Evolutionary conservation across 35 echinoderm and acorn worm genomes (phyloP).

Genomic region (Apostichopus californicus): DNA sequence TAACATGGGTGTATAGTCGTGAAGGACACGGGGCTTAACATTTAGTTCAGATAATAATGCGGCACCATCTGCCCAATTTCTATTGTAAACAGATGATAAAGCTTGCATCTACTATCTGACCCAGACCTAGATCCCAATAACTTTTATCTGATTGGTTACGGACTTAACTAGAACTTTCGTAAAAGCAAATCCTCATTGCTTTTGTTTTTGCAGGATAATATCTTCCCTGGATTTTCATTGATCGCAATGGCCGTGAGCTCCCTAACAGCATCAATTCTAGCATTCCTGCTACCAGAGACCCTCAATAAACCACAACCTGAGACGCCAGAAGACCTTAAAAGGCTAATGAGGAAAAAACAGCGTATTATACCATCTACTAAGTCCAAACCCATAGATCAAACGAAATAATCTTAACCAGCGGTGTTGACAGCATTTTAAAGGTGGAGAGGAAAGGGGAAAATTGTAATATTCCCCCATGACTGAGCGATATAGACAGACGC

Average conservation of each 20-base stretch:
- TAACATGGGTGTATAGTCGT: too few relatives aligned
- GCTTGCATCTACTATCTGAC: too few relatives aligned
- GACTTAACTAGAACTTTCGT: too few relatives aligned
- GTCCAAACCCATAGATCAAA: not conserved
- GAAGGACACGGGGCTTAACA: too few relatives aligned
- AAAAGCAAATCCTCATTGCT: too few relatives aligned
- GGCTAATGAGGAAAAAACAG: constrained; percentile 10
- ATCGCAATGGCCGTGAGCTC: not conserved
- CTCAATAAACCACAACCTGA: constrained; percentile 39
- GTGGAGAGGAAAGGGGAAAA: not conserved
- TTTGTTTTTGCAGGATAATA: constrained; percentile 16
- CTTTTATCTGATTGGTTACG: too few relatives aligned
- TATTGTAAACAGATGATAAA: too few relatives aligned
- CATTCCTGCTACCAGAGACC: constrained; percentile 19
- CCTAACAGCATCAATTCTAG: not conserved
- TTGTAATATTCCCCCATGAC: too few relatives aligned
- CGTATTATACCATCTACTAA: not conserved
- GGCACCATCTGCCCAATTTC: too few relatives aligned
- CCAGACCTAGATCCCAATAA: too few relatives aligned
- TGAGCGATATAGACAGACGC: too few relatives aligned
- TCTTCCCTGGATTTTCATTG: constrained; percentile 1
- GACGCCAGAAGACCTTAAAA: constrained; percentile 49
- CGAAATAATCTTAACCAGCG: not conserved
- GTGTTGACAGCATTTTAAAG: not conserved
- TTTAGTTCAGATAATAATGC: too few relatives aligned